Evolutionary conservation across 2,797 vertebrate genomes (phyloP).

Genomic region (Rhinatrema bivittatum): DNA sequence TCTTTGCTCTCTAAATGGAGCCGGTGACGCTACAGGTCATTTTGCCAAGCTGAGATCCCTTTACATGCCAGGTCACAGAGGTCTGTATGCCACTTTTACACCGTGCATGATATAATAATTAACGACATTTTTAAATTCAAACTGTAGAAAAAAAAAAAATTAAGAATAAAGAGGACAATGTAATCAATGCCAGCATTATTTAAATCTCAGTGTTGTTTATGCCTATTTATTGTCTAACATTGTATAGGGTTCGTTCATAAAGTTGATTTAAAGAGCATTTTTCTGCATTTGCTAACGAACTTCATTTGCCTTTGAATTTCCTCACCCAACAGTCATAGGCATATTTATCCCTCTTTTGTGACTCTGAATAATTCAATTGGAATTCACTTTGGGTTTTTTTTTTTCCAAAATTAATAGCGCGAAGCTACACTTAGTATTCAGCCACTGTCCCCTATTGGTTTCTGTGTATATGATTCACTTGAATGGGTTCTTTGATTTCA

Average conservation of each 20-base stretch:
- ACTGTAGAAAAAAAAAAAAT: too few relatives aligned
- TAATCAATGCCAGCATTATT: background rate
- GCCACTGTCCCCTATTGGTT: background rate
- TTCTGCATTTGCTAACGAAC: background rate
- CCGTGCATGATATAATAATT: too few relatives aligned
- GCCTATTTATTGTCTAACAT: background rate
- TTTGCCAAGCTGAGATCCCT: too few relatives aligned
- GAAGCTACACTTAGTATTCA: background rate
- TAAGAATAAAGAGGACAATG: background rate
- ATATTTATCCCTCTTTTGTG: background rate
- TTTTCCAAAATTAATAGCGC: constrained; percentile 12
- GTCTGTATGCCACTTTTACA: too few relatives aligned
- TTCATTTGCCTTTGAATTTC: background rate
- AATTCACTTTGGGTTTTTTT: constrained; percentile 2
- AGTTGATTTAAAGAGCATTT: background rate
- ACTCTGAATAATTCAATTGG: constrained; percentile 9
- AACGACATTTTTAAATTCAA: too few relatives aligned
- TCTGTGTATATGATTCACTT: constrained; percentile 22
- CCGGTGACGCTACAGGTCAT: too few relatives aligned
- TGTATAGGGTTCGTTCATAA: too few relatives aligned
- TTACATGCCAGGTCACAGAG: too few relatives aligned
- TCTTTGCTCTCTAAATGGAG: too few relatives aligned
- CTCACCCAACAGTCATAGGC: background rate
- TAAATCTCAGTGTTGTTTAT: background rate
- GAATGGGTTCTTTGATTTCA: constrained; percentile 4